Base-by-base conservation (phyloP, 2,888 invertebrate genomes). In the Leuctra nigra region DNA sequence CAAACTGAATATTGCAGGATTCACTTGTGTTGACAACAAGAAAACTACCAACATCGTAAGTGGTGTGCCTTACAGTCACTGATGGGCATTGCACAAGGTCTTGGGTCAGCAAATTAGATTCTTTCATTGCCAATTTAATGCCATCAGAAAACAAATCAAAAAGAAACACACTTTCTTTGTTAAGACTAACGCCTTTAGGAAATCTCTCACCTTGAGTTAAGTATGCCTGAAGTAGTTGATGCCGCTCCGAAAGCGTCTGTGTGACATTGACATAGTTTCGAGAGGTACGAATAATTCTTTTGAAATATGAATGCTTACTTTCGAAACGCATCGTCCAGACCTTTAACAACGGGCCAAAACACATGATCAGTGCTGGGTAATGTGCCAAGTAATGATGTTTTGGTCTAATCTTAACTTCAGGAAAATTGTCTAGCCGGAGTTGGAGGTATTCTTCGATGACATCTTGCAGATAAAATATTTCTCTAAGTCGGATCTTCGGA, bases 311-410 rank as follows among this genome's bases (percentile, higher is more conserved):
- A 39, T 55, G 55, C 16, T 50, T 55, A 18, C 55, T 55, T 24
- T 55, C 55, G 20, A 52, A 48, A n/a, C 50, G n/a, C 48, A 50
- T 50, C 11, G 55, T 55, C 55, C 50, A 55, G 13, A 46, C 39
- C 36, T 24, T 33, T 22, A 55, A 35, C 2, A 50, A 36, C 1
- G 55, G 50, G 9, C 55, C 55, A 55, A 50, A 55, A 33, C 18
- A 2, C 4, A 47, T 14, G 20, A 50, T 48, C 3, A 55, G 38
- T 16, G 35, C 36, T 33, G 55, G 55, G 25, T 55, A 55, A 23
- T 55, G 55, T 14, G 38, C 24, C 16, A 55, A 4, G 35, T 36
- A 55, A 50, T 55, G 48, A 35, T 55, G 55, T 18, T 55, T 55
- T 13, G 55, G 55, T 7, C 55, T 24, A 1, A 55, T 14, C 13